Base-by-base conservation (phyloP, 2,888 invertebrate species). In the Drosophila phalerata region DNA sequence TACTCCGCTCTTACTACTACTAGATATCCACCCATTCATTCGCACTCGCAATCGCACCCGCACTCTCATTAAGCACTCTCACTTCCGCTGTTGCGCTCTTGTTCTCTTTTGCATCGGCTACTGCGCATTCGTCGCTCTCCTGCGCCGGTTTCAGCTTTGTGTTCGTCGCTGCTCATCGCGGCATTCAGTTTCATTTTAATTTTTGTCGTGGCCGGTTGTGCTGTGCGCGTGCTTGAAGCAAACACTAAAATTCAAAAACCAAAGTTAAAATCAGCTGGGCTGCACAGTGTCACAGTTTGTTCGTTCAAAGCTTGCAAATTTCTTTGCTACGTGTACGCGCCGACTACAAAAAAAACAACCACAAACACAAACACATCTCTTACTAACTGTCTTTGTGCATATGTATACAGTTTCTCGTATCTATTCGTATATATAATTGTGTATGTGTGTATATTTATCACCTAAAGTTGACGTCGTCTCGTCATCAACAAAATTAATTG, bases 121-220 rank as follows among this genome's bases (percentile, higher is more conserved):
- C 11, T 69, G 79, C 72, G 81, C 73, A 74, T 72, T 57, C 15
- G 42, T 38, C 61, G 66, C 69, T 69, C 75, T 76, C 66, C 68
- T 77, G 60, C 52, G 61, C 68, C 68, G 76, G 78, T 69, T 78
- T 63, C 56, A 67, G 65, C 75, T 66, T 68, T 85, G 65, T 75
- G 85, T 67, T 81, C 75, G 69, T 38, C 64, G 80, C 64, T 64
- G 70, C 53, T 62, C 65, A 70, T 34, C 64, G 67, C 68, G 64
- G 62, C 77, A 57, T 80, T 79, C 80, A 81, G 85, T 81, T 81
- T 85, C 72, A 82, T 85, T 81, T 84, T 78, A 70, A 86, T 81
- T 84, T 84, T 78, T 72, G 87, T 70, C 84, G 86, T 73, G 67
- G 67, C 45, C 56, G 67, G 85, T 81, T 82, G 30, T 77, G 80